Evolutionary conservation across 2,113 vertebrate species (phyloP), one percentile per base, ranked within the genome.

Genomic region (Solenodon paradoxus): DNA sequence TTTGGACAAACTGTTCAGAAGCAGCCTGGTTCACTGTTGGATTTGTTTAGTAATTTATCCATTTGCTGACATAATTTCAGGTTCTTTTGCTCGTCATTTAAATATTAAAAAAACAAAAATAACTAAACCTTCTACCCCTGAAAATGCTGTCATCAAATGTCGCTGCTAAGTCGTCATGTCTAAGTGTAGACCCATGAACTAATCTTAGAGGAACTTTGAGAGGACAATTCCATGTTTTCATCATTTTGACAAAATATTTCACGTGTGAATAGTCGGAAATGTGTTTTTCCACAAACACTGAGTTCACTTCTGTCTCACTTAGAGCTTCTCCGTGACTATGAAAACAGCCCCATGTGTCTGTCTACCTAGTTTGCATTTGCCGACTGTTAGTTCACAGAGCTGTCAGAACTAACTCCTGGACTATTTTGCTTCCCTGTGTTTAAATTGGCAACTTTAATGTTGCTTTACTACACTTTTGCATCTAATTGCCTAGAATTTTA

Each of bases 401-500:
- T 47, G 71, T 92, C 72, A 93, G 72, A 86, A 63, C 22, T n/a
- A 64, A 51, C 57, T 78, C 63, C 59, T 74, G 24, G 17, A 55
- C 61, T 94, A 15, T 69, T 95, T 95, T 81, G 86, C 93, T 95
- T 90, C 82, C 49, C 35, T 79, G 0, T 97, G 96, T 97, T 97
- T 97, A 96, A 96, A 89, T 82, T 97, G 96, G 97, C 96, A 95
- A 90, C 72, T 90, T 85, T 79, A 40, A 71, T 89, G 63, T 95
- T 97, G 55, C 96, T 97, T 95, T 92, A 95, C 81, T 83, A 59
- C 32, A 79, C 78, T 95, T 95, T 93, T 96, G 96, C 78, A 97
- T 96, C 94, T 97, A 95, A 97, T 96, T 97, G 92, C 94, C 96
- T 92, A 95, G 45, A 94, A 95, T 97, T 95, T 97, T 95, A 95